These are phyloP conservation scores for Pachyuromys duprasi DNA, from an alignment of 2,797 vertebrate species.

Conservation along the genomic window DNA sequence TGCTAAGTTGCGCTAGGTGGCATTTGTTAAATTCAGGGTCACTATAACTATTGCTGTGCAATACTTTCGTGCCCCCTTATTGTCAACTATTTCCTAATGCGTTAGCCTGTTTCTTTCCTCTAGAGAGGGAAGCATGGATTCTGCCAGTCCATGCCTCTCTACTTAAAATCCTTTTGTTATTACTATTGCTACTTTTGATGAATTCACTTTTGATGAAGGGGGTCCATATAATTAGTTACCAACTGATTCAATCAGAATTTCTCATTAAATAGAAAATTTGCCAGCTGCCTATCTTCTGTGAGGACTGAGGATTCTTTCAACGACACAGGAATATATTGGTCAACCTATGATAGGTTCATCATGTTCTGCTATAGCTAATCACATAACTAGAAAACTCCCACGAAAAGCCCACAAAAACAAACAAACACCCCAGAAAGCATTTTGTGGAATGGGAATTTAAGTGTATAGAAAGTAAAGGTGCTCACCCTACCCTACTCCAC, in stretches of 20 bases:
- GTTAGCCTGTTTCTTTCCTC: neutral
- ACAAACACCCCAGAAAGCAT: neutral
- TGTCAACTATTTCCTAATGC: neutral
- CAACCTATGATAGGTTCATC: neutral
- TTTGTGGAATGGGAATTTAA: neutral
- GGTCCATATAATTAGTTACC: constrained; percentile 15
- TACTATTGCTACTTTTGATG: constrained; percentile 1
- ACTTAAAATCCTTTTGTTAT: neutral
- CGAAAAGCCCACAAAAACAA: neutral
- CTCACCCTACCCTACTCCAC: neutral
- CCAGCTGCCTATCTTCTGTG: neutral
- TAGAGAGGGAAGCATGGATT: neutral
- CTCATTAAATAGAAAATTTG: neutral
- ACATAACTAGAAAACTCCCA: neutral
- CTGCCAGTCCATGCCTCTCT: neutral
- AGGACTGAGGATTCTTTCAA: neutral
- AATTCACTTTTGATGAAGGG: constrained; percentile 4
- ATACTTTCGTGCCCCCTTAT: neutral
- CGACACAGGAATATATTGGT: neutral
- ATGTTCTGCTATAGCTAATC: neutral
- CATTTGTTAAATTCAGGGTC: neutral
- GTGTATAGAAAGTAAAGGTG: neutral
- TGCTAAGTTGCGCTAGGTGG: neutral
- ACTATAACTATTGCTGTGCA: neutral
- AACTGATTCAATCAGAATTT: constrained; percentile 16